Evolutionary conservation across 1,140 invertebrate genomes (phyloP).

Genomic region (Calephelis virginiensis): DNA sequence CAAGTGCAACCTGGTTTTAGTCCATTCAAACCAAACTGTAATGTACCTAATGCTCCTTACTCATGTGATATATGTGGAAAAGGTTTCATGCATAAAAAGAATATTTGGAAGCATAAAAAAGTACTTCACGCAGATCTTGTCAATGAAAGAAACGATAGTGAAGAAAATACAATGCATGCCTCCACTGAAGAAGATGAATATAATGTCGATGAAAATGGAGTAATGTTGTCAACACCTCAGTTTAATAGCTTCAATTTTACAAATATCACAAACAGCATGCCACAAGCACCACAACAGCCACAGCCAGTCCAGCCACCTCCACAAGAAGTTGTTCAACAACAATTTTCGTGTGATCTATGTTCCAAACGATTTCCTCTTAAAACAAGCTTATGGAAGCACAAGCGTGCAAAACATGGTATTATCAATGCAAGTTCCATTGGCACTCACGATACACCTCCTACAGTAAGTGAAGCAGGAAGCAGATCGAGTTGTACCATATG

Average conservation of each 20-base stretch:
- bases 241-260: constrained; percentile 75
- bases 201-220: constrained; percentile 66
- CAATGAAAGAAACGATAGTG: constrained; percentile 56
- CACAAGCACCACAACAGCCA: constrained; percentile 28
- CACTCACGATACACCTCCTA: constrained; percentile 35
- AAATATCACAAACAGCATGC: constrained; percentile 50
- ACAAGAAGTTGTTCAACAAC: constrained; percentile 39
- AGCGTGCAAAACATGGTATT: constrained; percentile 75
- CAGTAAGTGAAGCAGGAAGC: constrained; percentile 30
- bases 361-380: constrained; percentile 72
- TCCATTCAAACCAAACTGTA: constrained; percentile 52
- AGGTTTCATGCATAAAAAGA: constrained; percentile 78
- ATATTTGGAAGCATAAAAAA: constrained; percentile 79
- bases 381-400: constrained; percentile 76
- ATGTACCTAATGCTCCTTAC: constrained; percentile 66
- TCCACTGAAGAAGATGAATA: constrained; percentile 75
- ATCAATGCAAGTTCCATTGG: constrained; percentile 50
- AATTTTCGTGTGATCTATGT: constrained; percentile 71
- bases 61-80: constrained; percentile 81
- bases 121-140: constrained; percentile 72
- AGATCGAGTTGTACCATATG: constrained; percentile 76
- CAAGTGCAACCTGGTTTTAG: constrained; percentile 50
- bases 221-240: constrained; percentile 65
- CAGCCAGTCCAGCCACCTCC: constrained; percentile 17
- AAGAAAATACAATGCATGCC: constrained; percentile 69